Evolutionary conservation across 2,113 vertebrate species (phyloP).

Genomic region (Amazona vittata): DNA sequence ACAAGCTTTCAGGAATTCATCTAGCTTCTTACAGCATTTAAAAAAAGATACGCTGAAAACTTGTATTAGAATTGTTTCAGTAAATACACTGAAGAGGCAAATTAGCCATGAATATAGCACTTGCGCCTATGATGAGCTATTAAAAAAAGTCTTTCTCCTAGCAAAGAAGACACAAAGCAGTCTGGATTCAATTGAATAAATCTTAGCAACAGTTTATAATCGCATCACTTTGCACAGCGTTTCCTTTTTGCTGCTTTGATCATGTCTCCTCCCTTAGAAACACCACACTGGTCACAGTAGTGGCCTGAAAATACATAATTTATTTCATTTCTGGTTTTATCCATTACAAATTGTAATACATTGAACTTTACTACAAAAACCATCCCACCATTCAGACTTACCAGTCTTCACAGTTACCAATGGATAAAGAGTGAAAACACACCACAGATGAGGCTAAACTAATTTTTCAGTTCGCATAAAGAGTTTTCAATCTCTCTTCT

Average conservation of each 20-base stretch:
- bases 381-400: slow-evolving; percentile 49
- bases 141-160: neutral
- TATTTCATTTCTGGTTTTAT: slow-evolving; percentile 8
- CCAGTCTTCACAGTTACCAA: neutral
- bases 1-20: neutral
- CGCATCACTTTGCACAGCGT: neutral
- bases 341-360: slow-evolving; percentile 28
- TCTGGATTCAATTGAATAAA: neutral
- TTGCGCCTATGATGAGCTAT: neutral
- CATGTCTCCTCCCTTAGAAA: neutral
- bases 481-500: neutral
- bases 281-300: neutral
- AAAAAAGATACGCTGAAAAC: neutral
- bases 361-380: slow-evolving; percentile 39
- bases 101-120: neutral
- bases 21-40: neutral
- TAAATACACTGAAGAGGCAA: neutral
- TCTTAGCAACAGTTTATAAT: neutral
- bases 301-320: neutral
- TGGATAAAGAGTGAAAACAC: neutral
- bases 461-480: neutral
- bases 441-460: neutral
- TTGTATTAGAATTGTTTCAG: neutral
- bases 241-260: neutral
- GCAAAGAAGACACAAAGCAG: neutral